phyloP scores from a whole-genome alignment of 1,140 invertebrate genomes.

The Macrotrachela quadricornifera region DNA sequence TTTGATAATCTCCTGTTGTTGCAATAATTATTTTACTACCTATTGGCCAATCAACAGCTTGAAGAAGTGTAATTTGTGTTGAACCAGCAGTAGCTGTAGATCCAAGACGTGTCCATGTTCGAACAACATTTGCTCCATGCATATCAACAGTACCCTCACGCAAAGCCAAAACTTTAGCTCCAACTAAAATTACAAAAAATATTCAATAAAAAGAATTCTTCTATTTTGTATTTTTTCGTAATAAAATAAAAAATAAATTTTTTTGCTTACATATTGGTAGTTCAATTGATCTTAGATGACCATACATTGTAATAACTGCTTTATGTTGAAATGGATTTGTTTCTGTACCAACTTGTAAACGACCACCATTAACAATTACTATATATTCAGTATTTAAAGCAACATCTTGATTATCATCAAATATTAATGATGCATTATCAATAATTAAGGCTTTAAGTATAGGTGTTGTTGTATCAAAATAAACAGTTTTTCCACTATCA shows the following conservation, averaged over 20 bases:
- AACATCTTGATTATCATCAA: constrained; percentile 11
- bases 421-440: constrained; percentile 10
- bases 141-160: constrained; percentile 11
- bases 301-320: constrained; percentile 10
- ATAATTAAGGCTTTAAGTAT: constrained; percentile 13
- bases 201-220: no score
- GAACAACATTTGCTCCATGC: constrained; percentile 13
- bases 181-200: background rate
- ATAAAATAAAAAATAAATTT: no score
- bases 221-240: no score
- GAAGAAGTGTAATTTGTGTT: constrained; percentile 12
- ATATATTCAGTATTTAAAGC: constrained; percentile 12
- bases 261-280: constrained; percentile 11
- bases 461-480: constrained; percentile 20
- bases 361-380: constrained; percentile 11
- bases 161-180: constrained; percentile 10
- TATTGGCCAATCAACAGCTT: constrained; percentile 18
- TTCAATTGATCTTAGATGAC: constrained; percentile 8
- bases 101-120: constrained; percentile 19
- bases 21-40: constrained; percentile 23
- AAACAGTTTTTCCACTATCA: constrained; percentile 15
- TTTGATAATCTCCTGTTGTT: constrained; percentile 18
- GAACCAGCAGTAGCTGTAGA: constrained; percentile 15
- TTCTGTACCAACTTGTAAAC: constrained; percentile 11
- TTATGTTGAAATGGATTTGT: constrained; percentile 10